Base-by-base conservation (phyloP, 2,797 vertebrate genomes). In the Margarornis squamiger region DNA sequence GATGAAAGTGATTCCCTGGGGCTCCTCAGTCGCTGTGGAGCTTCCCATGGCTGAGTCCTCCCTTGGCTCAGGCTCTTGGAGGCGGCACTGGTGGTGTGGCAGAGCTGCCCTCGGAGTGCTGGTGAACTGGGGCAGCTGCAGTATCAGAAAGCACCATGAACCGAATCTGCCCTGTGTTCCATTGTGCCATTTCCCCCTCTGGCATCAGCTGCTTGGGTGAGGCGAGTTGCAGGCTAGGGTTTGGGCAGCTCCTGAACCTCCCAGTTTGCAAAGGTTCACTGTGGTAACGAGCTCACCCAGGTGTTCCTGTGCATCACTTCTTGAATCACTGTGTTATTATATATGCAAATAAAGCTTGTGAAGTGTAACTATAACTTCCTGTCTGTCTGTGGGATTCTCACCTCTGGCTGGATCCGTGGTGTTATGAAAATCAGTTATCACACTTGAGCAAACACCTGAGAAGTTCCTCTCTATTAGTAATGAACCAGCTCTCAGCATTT, bases 151-250 rank as follows among this genome's bases (percentile, higher is more conserved):
- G 45, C 59, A 12, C 11, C 2, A 0, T 4, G 54, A 75, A 26
- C 63, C 4, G 0, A 7, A 5, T 30, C 46, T 62, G 75, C 38
- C 0, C 2, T 5, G 2, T 1, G 21, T 38, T 62, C 76, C 8
- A 2, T 23, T 27, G 84, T 32, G 48, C 2, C 21, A 21, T 65
- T 67, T 46, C 12, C 30, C 19, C 2, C 14, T 27, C 59, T 38
- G 63, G 22, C n/a, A 48, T 43, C 57, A n/a, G 59, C 75, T 86
- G 22, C 43, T 80, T 11, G 14, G 16, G 14, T 12, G 19, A 30
- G 48, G 13, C 0, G 9, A 19, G 43, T 52, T 66, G 23, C 16
- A 21, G 38, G 49, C 11, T 36, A 66, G 10, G 30, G 26, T 62
- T 54, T 48, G 67, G 45, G 10, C 29, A 72, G 94, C 59, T 59